phyloP scores from a whole-genome alignment of 1,140 invertebrate species.

The Drosophila navojoa region DNA sequence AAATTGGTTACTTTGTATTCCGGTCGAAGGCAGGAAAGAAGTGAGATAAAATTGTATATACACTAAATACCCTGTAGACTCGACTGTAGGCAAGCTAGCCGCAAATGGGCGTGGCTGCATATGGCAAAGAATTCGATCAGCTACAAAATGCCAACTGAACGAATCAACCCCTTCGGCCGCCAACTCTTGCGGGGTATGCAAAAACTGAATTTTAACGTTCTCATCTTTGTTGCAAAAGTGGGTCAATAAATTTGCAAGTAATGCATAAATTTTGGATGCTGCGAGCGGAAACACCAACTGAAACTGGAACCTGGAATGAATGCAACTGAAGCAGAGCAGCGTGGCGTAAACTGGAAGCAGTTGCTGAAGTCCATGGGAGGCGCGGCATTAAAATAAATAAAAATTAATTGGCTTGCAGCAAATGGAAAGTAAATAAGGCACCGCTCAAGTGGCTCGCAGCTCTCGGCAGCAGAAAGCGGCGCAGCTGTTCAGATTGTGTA shows the following conservation, averaged over 20 bases:
- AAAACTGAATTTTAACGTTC: conserved; percentile 49
- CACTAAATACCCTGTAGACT: not conserved
- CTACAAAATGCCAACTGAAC: no score
- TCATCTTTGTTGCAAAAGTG: conserved; percentile 52
- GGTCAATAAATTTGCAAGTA: conserved; percentile 58
- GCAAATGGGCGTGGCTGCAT: no score
- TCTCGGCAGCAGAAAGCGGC: conserved; percentile 10
- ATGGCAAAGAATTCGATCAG: no score
- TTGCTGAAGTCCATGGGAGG: not conserved
- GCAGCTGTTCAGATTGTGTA: conserved; percentile 26
- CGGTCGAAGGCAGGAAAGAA: conserved; percentile 1
- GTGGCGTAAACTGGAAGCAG: not conserved
- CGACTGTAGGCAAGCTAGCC: no score
- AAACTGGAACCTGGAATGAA: not conserved
- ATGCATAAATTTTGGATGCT: conserved; percentile 47
- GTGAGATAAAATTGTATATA: no score
- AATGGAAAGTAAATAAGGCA: conserved; percentile 47
- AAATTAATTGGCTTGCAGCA: conserved; percentile 57
- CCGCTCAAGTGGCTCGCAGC: conserved; percentile 31
- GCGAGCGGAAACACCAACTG: conserved; percentile 17
- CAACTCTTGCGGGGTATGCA: not conserved
- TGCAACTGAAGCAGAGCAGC: not conserved
- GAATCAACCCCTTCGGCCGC: not conserved
- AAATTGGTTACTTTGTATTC: conserved; percentile 46
- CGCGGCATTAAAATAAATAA: conserved; percentile 60